Evolutionary conservation across 2,113 vertebrate genomes (phyloP).

Genomic region (Pelusios castaneus): DNA sequence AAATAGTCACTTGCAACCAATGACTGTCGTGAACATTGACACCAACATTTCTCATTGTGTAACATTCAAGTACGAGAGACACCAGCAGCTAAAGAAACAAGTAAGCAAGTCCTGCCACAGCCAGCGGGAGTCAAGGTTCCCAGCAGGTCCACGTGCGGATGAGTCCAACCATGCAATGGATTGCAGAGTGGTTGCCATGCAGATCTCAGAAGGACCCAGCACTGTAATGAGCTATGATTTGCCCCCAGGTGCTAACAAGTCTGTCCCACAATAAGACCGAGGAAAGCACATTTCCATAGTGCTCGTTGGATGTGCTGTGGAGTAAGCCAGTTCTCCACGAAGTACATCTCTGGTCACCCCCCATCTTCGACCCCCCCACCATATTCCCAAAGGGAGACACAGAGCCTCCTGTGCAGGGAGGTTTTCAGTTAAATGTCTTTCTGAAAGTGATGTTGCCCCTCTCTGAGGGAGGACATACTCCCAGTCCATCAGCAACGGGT

Average conservation of each 20-base stretch:
- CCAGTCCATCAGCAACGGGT: not conserved
- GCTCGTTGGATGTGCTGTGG: accelerated
- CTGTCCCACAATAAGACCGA: not conserved
- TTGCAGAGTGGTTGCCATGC: not conserved
- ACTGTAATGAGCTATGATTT: not conserved
- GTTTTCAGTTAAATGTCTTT: not conserved
- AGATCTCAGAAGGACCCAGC: not conserved
- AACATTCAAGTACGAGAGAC: not conserved
- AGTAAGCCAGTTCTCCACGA: accelerated
- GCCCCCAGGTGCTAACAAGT: not conserved
- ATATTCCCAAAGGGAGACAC: too few species aligned
- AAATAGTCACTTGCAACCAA: not conserved
- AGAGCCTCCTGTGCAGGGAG: not conserved
- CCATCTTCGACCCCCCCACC: too few species aligned
- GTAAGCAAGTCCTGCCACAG: not conserved
- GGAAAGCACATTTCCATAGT: accelerated
- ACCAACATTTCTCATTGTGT: not conserved
- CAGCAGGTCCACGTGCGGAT: not conserved
- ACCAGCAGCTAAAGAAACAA: too few species aligned
- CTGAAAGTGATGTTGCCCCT: too few species aligned
- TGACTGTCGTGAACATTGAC: not conserved
- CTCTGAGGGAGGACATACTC: not conserved
- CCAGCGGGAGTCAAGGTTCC: not conserved
- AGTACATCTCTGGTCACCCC: not conserved
- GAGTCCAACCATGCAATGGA: not conserved